Percentiles rank a stretch among this genome's conserved stretches.
Evolutionary conservation across 2,797 vertebrate species (phyloP).

Genomic region (Acanthurus tractus): DNA sequence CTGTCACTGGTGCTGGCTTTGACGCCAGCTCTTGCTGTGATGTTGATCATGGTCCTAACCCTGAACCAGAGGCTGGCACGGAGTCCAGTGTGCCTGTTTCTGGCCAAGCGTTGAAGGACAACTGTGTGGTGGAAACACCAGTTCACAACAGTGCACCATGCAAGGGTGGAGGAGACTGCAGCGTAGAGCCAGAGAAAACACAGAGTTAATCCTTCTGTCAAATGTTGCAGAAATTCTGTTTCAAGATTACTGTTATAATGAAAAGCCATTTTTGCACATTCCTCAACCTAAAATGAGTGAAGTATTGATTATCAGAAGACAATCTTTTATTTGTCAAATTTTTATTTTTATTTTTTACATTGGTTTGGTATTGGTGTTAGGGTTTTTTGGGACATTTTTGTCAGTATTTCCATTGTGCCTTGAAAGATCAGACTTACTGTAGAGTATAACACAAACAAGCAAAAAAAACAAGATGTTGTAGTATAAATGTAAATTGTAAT

Average conservation of each 20-base stretch:
- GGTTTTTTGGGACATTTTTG: neutral
- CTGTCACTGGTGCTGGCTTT: neutral
- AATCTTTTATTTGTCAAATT: neutral
- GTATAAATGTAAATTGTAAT: neutral
- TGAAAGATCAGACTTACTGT: too few relatives aligned
- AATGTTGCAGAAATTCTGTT: slow-evolving; percentile 3
- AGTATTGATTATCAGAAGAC: neutral
- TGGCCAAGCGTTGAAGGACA: slow-evolving; percentile 17
- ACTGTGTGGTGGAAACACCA: neutral
- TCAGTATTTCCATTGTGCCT: neutral
- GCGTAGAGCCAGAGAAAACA: slow-evolving; percentile 18
- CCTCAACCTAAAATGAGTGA: neutral
- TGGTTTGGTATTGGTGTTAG: neutral
- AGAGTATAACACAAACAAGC: too few relatives aligned
- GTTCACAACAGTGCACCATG: neutral
- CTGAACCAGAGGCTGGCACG: slow-evolving; percentile 20
- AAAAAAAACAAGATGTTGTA: neutral
- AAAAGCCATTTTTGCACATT: slow-evolving; percentile 9
- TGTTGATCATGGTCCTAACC: slow-evolving; percentile 5
- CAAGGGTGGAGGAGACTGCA: slow-evolving; percentile 6
- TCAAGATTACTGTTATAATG: slow-evolving; percentile 6
- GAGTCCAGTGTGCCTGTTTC: slow-evolving; percentile 16
- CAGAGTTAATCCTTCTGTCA: slow-evolving; percentile 25
- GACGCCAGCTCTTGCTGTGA: slow-evolving; percentile 31
- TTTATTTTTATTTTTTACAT: neutral